Evolutionary conservation across 2,888 invertebrate genomes (phyloP).

Genomic region (Ryuthela nishihirai): DNA sequence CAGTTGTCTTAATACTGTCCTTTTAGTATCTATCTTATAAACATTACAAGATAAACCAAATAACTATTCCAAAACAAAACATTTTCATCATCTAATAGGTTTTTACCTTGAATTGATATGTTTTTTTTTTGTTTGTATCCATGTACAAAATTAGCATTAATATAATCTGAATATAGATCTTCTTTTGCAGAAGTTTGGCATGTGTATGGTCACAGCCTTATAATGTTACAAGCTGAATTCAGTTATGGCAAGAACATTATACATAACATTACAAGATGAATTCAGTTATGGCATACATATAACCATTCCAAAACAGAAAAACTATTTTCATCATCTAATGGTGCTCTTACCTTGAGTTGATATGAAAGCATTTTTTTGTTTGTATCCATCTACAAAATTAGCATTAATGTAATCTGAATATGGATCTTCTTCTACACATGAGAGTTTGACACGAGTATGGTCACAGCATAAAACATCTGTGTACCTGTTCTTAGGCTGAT

Average conservation of each 20-base stretch:
- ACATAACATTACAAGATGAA: too few relatives aligned
- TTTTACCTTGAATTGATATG: conserved; percentile 90
- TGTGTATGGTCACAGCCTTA: conserved; percentile 93
- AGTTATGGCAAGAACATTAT: too few relatives aligned
- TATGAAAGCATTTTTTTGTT: conserved; percentile 95
- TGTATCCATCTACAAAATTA: conserved; percentile 97
- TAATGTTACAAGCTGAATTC: too few relatives aligned
- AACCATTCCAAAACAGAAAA: too few relatives aligned
- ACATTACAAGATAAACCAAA: too few relatives aligned
- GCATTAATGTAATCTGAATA: conserved; percentile 91
- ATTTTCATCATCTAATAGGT: too few relatives aligned
- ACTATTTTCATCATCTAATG: too few relatives aligned
- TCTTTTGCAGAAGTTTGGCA: conserved; percentile 76
- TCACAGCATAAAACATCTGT: conserved; percentile 95
- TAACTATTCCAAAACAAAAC: too few relatives aligned
- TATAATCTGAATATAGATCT: conserved; percentile 72
- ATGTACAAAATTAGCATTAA: conserved; percentile 96
- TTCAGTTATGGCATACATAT: too few relatives aligned
- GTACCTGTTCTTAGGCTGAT: conserved; percentile 59
- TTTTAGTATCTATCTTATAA: too few relatives aligned
- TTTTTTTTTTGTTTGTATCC: conserved; percentile 98
- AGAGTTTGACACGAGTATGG: conserved; percentile 83
- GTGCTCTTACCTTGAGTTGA: conserved; percentile 91
- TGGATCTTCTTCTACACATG: conserved; percentile 66
- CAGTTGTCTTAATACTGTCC: too few relatives aligned